These are phyloP conservation scores for Tapirus indicus DNA, from an alignment of 2,797 vertebrate species.

Conservation along the genomic window DNA sequence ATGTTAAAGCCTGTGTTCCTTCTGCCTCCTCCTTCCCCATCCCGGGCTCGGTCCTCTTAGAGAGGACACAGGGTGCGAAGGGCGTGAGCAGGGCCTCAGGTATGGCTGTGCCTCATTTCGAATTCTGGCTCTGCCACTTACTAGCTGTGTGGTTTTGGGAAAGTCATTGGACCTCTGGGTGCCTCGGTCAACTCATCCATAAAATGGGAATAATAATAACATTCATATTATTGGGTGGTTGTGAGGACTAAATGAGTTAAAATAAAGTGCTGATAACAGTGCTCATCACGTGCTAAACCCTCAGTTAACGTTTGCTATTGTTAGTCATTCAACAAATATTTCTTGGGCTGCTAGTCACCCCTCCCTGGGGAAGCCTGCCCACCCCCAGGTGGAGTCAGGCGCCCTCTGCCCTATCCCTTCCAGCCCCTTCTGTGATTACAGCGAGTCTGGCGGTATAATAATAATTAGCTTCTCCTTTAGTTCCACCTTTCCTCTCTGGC, in stretches of 20 bases:
- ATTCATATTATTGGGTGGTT: background rate
- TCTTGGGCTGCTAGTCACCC: background rate
- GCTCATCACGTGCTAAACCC: background rate
- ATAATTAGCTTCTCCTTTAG: slow-evolving; percentile 26
- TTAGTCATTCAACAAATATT: background rate
- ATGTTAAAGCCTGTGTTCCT: background rate
- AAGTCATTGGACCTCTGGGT: background rate
- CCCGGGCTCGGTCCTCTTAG: background rate
- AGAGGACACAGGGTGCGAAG: background rate
- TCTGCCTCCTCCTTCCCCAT: background rate
- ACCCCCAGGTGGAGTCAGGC: background rate
- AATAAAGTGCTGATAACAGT: background rate
- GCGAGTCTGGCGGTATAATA: background rate
- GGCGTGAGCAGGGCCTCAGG: background rate
- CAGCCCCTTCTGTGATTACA: background rate
- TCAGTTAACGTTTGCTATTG: background rate
- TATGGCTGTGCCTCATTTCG: background rate
- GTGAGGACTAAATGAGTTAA: background rate
- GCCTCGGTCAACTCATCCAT: background rate
- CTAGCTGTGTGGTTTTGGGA: background rate
- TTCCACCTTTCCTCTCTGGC: background rate
- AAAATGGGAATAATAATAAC: background rate
- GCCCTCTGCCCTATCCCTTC: background rate
- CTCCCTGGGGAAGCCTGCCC: background rate
- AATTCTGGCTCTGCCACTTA: background rate